phyloP scores from a whole-genome alignment of 1,140 invertebrate species.

The Probaryconus sp. region DNA sequence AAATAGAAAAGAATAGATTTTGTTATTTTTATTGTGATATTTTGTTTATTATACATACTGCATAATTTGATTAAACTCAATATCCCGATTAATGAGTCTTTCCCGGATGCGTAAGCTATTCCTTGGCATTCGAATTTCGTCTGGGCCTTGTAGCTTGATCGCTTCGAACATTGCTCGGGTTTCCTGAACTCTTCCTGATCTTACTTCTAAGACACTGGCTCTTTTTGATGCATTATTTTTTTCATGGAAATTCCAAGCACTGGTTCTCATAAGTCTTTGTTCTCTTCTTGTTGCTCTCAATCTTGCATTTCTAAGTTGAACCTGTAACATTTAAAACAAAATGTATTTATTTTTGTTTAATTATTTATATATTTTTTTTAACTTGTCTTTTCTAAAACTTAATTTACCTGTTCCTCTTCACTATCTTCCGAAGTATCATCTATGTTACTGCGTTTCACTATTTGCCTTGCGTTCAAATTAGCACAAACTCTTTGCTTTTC shows the following conservation, averaged over 20 bases:
- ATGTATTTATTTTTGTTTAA: too few species aligned
- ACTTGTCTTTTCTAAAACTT: constrained; percentile 66
- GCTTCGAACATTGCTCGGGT: constrained; percentile 69
- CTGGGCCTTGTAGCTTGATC: constrained; percentile 70
- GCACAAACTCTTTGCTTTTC: constrained; percentile 83
- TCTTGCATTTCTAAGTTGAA: constrained; percentile 21
- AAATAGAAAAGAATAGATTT: too few species aligned
- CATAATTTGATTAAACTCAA: too few species aligned
- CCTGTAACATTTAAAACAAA: too few species aligned
- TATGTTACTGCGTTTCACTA: constrained; percentile 71
- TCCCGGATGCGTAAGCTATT: constrained; percentile 70
- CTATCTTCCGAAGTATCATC: constrained; percentile 75
- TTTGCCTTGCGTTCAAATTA: constrained; percentile 77
- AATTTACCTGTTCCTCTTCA: constrained; percentile 79
- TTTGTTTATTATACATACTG: too few species aligned
- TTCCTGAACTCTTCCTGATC: constrained; percentile 59
- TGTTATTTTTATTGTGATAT: too few species aligned
- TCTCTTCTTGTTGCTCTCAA: constrained; percentile 23
- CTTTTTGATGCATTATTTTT: constrained; percentile 10
- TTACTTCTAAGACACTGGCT: constrained; percentile 1
- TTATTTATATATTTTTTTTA: too few species aligned
- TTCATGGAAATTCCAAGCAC: constrained; percentile 16
- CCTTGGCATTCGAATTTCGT: constrained; percentile 70
- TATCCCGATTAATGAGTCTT: too few species aligned
- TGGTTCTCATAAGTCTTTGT: constrained; percentile 23